phyloP scores from a whole-genome alignment of 2,113 vertebrate genomes.

The Rousettus leschenaultii region DNA sequence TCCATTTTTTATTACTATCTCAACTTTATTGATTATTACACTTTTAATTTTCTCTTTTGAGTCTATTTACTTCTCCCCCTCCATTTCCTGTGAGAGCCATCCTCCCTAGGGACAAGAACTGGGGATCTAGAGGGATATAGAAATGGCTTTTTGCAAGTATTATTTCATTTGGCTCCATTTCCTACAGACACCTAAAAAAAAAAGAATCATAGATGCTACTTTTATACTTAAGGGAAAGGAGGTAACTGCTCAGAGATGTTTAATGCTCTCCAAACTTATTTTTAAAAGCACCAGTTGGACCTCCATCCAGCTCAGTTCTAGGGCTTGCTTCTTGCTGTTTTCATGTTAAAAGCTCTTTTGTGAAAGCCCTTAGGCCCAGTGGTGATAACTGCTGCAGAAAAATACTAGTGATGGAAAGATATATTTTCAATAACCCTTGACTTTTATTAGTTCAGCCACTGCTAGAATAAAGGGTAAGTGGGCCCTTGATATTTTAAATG shows the following conservation, averaged over 20 bases:
- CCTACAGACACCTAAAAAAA: background rate
- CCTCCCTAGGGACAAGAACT: background rate
- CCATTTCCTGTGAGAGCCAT: background rate
- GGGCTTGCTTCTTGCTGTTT: constrained; percentile 49
- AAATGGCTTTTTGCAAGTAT: background rate
- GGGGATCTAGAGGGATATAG: background rate
- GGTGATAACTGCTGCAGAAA: constrained; percentile 72
- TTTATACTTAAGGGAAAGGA: background rate
- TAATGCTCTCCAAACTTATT: constrained; percentile 44
- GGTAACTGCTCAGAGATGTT: background rate
- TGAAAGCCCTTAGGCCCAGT: constrained; percentile 66
- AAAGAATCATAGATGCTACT: background rate
- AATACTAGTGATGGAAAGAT: constrained; percentile 69
- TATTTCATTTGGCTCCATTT: background rate
- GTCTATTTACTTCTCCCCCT: background rate
- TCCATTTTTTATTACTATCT: background rate
- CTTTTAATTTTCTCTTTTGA: background rate
- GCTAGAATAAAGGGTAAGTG: constrained; percentile 74
- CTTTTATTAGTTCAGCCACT: constrained; percentile 72
- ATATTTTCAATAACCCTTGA: constrained; percentile 76
- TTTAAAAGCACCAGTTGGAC: constrained; percentile 47
- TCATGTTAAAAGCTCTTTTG: constrained; percentile 69
- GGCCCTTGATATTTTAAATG: constrained; percentile 73
- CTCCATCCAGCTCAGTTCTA: background rate
- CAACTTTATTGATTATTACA: background rate